Evolutionary conservation across 2,797 vertebrate genomes (phyloP).

Genomic region (Botia kubotai): DNA sequence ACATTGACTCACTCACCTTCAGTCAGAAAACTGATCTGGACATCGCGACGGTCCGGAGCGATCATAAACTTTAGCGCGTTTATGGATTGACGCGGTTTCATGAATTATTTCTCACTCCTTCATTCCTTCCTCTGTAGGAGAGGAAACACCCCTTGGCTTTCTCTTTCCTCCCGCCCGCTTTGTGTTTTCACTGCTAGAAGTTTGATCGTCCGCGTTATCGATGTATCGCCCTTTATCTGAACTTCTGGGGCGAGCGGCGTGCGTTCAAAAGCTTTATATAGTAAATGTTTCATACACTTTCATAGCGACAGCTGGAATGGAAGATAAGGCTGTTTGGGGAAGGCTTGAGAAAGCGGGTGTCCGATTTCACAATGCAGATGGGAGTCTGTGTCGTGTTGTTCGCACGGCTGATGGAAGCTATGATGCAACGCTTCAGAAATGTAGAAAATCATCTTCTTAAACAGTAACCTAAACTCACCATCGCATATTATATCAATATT

Average conservation of each 20-base stretch:
- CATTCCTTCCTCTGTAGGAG: conserved; percentile 32
- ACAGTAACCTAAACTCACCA: not conserved
- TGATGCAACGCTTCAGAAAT: conserved; percentile 38
- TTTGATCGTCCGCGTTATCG: not conserved
- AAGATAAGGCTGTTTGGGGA: conserved; percentile 57
- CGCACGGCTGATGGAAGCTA: conserved; percentile 40
- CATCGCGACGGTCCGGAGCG: conserved; percentile 36
- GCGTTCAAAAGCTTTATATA: not conserved
- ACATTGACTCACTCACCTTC: conserved; percentile 55
- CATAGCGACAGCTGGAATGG: conserved; percentile 32
- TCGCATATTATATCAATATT: conserved; percentile 4
- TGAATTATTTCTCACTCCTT: conserved; percentile 40
- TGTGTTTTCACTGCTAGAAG: conserved; percentile 12
- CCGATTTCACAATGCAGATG: conserved; percentile 76
- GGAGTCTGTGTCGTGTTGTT: conserved; percentile 56
- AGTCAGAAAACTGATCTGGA: conserved; percentile 42
- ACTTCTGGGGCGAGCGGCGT: not conserved
- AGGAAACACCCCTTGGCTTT: conserved; percentile 56
- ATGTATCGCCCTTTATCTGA: not conserved
- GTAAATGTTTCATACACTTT: conserved; percentile 25
- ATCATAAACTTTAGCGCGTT: not conserved
- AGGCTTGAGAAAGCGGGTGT: conserved; percentile 71
- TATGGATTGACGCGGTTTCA: conserved; percentile 6
- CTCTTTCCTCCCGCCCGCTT: conserved; percentile 53
- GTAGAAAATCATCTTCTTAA: conserved; percentile 8